These are phyloP conservation scores for Hydraecia micacea DNA, from an alignment of 2,888 invertebrate genomes.

Conservation along the genomic window DNA sequence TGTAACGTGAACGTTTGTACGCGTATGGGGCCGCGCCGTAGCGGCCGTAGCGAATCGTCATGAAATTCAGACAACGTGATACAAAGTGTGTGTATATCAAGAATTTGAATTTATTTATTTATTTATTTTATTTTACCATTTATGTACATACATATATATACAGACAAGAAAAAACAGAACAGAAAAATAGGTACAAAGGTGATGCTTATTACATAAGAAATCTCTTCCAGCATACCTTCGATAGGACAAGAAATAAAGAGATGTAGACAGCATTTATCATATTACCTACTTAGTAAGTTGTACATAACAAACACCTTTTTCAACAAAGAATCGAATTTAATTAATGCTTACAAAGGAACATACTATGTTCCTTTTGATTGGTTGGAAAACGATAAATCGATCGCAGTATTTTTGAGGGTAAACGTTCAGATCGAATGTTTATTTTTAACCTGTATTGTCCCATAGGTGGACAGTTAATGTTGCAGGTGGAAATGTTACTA, in stretches of 20 bases:
- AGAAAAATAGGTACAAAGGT: too few species aligned
- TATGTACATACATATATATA: too few species aligned
- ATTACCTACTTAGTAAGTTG: neutral
- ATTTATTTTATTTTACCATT: neutral
- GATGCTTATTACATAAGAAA: too few species aligned
- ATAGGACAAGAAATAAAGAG: too few species aligned
- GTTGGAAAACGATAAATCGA: neutral
- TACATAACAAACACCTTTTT: conserved; percentile 12
- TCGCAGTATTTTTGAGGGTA: neutral
- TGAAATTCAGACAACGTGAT: conserved; percentile 58
- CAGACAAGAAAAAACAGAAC: too few species aligned
- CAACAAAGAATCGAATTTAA: neutral
- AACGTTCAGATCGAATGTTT: neutral
- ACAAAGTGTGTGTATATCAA: conserved; percentile 37
- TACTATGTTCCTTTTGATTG: too few species aligned
- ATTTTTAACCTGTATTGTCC: neutral
- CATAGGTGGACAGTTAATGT: neutral
- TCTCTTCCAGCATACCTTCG: too few species aligned
- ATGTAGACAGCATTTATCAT: neutral
- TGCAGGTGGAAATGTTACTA: neutral
- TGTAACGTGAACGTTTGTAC: neutral
- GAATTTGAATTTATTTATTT: conserved; percentile 36
- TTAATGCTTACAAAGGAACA: neutral
- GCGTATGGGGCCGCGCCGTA: conserved; percentile 24
- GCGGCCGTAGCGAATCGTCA: conserved; percentile 54